Evolutionary conservation across 2,113 vertebrate species (phyloP).

Genomic region (Elephantulus edwardii): DNA sequence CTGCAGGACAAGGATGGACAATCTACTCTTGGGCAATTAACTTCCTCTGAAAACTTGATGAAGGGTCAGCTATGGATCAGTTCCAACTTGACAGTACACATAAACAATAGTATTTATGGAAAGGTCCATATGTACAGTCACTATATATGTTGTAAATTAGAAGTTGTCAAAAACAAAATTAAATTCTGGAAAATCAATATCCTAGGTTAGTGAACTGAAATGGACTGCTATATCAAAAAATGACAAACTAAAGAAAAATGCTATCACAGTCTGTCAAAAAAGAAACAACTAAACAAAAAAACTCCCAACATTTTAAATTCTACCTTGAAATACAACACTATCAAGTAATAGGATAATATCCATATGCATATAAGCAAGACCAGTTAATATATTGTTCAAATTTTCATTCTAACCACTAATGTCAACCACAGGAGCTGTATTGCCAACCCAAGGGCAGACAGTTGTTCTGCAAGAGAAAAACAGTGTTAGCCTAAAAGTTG

Average conservation of each 20-base stretch:
- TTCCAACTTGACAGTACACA: too few relatives aligned
- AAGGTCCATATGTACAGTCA: background rate
- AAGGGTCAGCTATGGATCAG: too few relatives aligned
- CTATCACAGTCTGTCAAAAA: background rate
- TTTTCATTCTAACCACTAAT: background rate
- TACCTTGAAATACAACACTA: background rate
- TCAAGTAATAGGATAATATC: background rate
- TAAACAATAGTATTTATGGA: too few relatives aligned
- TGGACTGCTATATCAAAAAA: background rate
- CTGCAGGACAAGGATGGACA: too few relatives aligned
- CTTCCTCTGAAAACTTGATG: too few relatives aligned
- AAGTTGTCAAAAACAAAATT: background rate
- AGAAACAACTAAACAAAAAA: too few relatives aligned
- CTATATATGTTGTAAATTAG: background rate
- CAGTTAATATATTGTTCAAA: background rate
- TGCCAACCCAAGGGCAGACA: too few relatives aligned
- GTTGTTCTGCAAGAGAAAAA: too few relatives aligned
- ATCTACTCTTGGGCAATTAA: too few relatives aligned
- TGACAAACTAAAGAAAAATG: background rate
- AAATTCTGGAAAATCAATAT: background rate
- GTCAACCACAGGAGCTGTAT: too few relatives aligned
- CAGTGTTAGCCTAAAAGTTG: too few relatives aligned
- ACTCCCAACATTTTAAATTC: background rate
- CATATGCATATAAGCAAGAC: background rate
- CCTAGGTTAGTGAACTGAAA: background rate